These are phyloP conservation scores for Platysternon megacephalum DNA, from an alignment of 2,113 vertebrate species.

Conservation along the genomic window DNA sequence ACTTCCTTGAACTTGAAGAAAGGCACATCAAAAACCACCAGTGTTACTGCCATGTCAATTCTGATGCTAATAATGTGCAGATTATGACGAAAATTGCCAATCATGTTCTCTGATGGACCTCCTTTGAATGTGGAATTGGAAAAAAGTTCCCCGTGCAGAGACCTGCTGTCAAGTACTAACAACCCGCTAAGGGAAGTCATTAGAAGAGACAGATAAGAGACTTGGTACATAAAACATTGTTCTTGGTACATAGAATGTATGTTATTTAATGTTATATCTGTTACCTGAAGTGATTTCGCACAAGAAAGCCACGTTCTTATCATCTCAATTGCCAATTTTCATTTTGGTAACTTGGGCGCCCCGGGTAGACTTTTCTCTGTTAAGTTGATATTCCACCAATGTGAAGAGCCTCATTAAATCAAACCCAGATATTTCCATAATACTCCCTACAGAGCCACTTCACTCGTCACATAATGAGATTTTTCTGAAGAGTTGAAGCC, in stretches of 20 bases:
- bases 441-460: slow-evolving; percentile 91
- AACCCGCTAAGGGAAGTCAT: slow-evolving; percentile 99
- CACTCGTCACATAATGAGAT: slow-evolving; percentile 92
- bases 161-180: slow-evolving; percentile 99
- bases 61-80: slow-evolving; percentile 99
- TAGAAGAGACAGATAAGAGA: slow-evolving; percentile 99
- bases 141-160: slow-evolving; percentile 97
- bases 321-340: slow-evolving; percentile 91
- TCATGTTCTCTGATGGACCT: slow-evolving; percentile 99
- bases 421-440: slow-evolving; percentile 95
- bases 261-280: slow-evolving; percentile 91
- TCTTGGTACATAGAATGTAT: slow-evolving; percentile 93
- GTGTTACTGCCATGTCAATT: slow-evolving; percentile 96
- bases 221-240: slow-evolving; percentile 97
- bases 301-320: slow-evolving; percentile 87
- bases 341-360: slow-evolving; percentile 89
- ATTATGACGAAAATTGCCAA: slow-evolving; percentile 99
- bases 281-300: slow-evolving; percentile 89
- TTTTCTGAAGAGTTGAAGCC: slow-evolving; percentile 90
- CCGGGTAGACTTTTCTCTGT: slow-evolving; percentile 89
- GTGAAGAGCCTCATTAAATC: slow-evolving; percentile 95
- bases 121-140: slow-evolving; percentile 97
- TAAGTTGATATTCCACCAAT: slow-evolving; percentile 90
- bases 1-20: slow-evolving; percentile 90
- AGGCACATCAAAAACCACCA: slow-evolving; percentile 90